Evolutionary conservation across 2,113 vertebrate species (phyloP), one percentile per base, ranked within the genome.

Genomic region (Manacus vitellinus): DNA sequence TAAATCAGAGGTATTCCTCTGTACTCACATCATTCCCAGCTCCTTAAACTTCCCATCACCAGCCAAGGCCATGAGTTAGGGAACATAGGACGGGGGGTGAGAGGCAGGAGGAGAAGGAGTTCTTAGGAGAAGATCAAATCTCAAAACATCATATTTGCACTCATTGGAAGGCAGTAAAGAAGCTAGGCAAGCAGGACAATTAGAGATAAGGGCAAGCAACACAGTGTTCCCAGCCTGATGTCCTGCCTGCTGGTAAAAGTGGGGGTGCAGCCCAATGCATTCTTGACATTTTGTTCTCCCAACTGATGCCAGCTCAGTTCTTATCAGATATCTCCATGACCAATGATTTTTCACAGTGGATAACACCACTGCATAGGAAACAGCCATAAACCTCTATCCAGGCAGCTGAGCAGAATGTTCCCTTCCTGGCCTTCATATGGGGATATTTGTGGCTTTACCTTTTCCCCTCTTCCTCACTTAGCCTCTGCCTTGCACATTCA

Each of bases 221-320:
- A 80, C 2, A 7, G 20, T 94, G 95, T 96, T 96, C 95, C 90
- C 82, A 73, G 83, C 39, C 47, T 3, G 0, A 41, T 51, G 85
- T 74, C 79, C 92, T 93, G 82, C 88, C 83, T 85, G 27, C 92
- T 94, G 91, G 88, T 93, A 86, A 93, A 97, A 96, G 52, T 90
- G 79, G 94, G 88, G 90, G 94, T 86, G 92, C 95, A 91, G 68
- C 68, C 52, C 0, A 0, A 65, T 31, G 85, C 88, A 95, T 97
- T 97, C 96, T 95, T 93, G 88, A 95, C 95, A 97, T 97, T 95
- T 93, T 97, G 94, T 96, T 96, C 96, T 96, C 85, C 83, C 83
- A 78, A 0, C 83, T 43, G 94, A 91, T 94, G 96, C 92, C 94
- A 96, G 83, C 68, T 91, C 83, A 65, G 56, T 39, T 88, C 85